A percentile compares a stretch with the other conserved stretches of the same genome.
These are phyloP conservation scores for Amblyornis subalaris DNA, from an alignment of 2,113 vertebrate species.

Conservation along the genomic window DNA sequence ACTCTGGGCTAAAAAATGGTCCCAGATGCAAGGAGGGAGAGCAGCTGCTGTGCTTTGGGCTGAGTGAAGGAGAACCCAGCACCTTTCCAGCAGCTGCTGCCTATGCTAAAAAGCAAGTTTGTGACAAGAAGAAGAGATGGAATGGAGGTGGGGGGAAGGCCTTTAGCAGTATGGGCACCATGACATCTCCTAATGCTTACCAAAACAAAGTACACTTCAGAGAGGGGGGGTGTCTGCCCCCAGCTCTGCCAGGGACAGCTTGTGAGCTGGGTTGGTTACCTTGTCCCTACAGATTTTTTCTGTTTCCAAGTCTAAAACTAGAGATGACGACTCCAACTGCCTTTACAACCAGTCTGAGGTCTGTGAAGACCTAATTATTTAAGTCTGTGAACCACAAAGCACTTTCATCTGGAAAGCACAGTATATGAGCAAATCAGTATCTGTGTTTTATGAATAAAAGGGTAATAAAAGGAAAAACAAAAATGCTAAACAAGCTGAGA, in stretches of 20 bases:
- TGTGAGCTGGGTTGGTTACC: neutral
- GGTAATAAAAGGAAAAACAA: neutral
- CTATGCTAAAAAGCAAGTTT: neutral
- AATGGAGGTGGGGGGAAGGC: accelerated
- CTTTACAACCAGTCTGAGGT: neutral
- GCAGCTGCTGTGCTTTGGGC: neutral
- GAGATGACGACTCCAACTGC: neutral
- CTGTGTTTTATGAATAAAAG: neutral
- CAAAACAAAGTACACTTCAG: neutral
- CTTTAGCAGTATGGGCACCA: neutral
- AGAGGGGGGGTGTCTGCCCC: neutral
- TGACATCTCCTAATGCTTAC: neutral
- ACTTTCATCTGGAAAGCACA: constrained; percentile 18
- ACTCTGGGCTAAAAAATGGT: neutral
- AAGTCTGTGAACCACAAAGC: constrained; percentile 15
- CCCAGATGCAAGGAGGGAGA: neutral
- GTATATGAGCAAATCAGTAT: neutral
- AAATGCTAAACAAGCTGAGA: neutral
- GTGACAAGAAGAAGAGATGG: neutral
- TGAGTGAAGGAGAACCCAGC: neutral
- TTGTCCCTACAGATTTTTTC: neutral
- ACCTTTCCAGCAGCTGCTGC: neutral
- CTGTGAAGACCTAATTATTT: neutral
- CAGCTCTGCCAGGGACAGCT: neutral
- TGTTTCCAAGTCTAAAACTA: neutral